Conservation (phyloP, 1,140 invertebrate species). For the Pogonus chalceus region DNA sequence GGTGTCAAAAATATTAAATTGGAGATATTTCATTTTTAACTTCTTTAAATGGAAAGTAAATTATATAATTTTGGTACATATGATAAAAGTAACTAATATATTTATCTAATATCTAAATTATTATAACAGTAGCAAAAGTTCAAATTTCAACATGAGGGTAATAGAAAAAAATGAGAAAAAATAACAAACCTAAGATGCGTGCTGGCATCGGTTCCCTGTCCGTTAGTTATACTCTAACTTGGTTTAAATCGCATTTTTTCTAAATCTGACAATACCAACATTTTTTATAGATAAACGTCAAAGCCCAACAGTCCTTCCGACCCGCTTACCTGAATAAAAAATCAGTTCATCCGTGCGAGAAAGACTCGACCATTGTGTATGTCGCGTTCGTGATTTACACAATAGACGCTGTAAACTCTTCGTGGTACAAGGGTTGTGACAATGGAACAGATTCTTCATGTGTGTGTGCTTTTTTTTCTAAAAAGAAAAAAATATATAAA, state of each 20-base stretch:
- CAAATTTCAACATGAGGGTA: no score
- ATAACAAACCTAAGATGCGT: no score
- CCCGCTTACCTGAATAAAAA: not conserved
- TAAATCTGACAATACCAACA: not conserved
- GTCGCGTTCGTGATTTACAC: not conserved
- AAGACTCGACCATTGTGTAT: not conserved
- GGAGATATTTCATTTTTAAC: no score
- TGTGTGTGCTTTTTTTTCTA: not conserved
- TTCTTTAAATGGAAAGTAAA: no score
- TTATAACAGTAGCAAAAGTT: no score
- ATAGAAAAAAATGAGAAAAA: no score
- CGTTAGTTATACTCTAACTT: not conserved
- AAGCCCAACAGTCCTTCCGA: not conserved
- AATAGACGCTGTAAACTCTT: not conserved
- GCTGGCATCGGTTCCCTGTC: not conserved
- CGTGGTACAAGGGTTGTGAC: slow-evolving; percentile 4
- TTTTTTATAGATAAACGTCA: slow-evolving; percentile 4
- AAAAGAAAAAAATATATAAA: no score
- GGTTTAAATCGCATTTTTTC: slow-evolving; percentile 4
- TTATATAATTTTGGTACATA: no score
- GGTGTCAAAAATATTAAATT: no score
- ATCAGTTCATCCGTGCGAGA: not conserved
- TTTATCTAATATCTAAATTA: no score
- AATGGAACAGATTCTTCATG: not conserved
- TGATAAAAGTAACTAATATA: no score